These are phyloP conservation scores for Trachymyrmex septentrionalis DNA, from an alignment of 1,140 invertebrate genomes.

Conservation along the genomic window DNA sequence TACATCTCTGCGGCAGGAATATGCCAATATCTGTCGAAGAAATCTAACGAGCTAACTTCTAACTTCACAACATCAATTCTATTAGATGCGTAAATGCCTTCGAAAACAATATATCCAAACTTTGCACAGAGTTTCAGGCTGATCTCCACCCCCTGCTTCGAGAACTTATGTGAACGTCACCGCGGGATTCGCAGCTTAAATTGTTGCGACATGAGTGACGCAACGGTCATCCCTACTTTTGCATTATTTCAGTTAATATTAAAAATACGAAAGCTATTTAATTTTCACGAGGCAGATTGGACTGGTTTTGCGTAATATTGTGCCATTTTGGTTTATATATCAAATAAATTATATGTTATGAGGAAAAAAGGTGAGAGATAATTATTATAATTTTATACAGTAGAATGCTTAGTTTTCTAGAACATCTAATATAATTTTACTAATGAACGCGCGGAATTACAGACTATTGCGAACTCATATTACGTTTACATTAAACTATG, in stretches of 20 bases:
- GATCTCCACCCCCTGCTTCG: background rate
- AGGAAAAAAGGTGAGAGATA: background rate
- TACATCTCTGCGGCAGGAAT: constrained; percentile 14
- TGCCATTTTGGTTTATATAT: background rate
- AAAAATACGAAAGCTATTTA: background rate
- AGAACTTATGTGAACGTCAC: constrained; percentile 28
- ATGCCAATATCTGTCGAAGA: constrained; percentile 46
- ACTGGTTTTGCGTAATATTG: background rate
- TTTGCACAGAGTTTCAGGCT: constrained; percentile 17
- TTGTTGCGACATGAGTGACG: background rate
- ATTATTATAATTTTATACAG: background rate
- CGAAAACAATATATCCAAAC: constrained; percentile 53
- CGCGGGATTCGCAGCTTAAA: background rate
- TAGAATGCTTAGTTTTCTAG: background rate
- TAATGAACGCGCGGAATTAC: constrained; percentile 23
- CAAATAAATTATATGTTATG: background rate
- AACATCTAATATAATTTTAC: background rate
- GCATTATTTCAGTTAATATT: background rate
- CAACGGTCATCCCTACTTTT: constrained; percentile 12
- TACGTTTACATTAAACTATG: constrained; percentile 26
- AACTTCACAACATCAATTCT: constrained; percentile 43
- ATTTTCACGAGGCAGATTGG: background rate
- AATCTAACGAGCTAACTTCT: constrained; percentile 52
- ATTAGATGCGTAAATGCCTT: constrained; percentile 44
- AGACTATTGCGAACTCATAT: constrained; percentile 11